Percentiles rank a stretch among this genome's conserved stretches.
phyloP scores from a whole-genome alignment of 1,140 invertebrate species.

The Heliconius himera region DNA sequence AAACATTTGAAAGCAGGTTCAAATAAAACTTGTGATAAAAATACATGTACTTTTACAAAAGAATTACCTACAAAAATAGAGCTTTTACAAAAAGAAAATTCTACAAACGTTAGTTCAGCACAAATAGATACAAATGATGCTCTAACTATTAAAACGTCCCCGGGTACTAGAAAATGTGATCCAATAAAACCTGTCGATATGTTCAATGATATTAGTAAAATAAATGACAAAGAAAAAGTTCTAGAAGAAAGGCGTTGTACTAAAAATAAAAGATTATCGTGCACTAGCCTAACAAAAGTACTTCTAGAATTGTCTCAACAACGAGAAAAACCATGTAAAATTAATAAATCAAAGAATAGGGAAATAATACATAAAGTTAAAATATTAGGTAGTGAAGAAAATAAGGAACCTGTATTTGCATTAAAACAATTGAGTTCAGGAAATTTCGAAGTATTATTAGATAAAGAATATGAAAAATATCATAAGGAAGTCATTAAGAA shows the following conservation, averaged over 20 bases:
- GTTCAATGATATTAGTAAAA: neutral
- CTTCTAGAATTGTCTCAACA: neutral
- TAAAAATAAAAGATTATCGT: conserved; percentile 7
- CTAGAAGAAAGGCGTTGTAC: neutral
- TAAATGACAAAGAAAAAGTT: neutral
- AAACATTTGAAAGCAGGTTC: conserved; percentile 46
- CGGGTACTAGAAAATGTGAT: neutral
- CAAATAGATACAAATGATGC: neutral
- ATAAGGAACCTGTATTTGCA: conserved; percentile 20
- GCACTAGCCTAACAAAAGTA: neutral
- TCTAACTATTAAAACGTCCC: neutral
- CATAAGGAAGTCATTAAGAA: conserved; percentile 48
- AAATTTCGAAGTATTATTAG: conserved; percentile 56
- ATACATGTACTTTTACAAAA: neutral
- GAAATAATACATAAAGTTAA: conserved; percentile 25
- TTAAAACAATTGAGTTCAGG: conserved; percentile 48
- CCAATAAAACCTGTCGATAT: neutral
- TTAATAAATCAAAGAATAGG: neutral
- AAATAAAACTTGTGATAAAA: conserved; percentile 29
- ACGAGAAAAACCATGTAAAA: conserved; percentile 23
- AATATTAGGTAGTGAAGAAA: conserved; percentile 12
- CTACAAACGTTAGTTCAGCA: conserved; percentile 12
- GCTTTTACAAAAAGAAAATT: neutral
- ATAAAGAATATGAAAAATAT: conserved; percentile 65
- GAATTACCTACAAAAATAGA: neutral